These are phyloP conservation scores for Bufo bufo DNA, from an alignment of 2,113 vertebrate species.

Conservation along the genomic window DNA sequence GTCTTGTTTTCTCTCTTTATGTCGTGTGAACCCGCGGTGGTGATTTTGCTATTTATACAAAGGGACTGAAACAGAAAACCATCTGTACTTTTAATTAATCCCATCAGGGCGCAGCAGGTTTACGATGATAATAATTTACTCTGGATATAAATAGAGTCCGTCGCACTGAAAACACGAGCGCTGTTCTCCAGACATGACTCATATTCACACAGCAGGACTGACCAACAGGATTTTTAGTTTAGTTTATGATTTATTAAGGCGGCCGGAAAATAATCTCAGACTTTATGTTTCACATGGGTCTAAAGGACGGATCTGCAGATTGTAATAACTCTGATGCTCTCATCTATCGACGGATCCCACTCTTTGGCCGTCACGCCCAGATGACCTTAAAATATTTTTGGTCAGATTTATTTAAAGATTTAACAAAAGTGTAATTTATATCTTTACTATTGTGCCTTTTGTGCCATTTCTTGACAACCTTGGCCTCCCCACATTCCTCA, in stretches of 20 bases:
- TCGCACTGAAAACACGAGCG: slow-evolving; percentile 17
- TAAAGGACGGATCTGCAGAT: neutral
- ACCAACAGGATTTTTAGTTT: slow-evolving; percentile 1
- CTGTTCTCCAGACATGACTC: slow-evolving; percentile 32
- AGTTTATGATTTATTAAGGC: neutral
- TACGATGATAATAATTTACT: slow-evolving; percentile 39
- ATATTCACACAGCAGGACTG: neutral
- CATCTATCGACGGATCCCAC: too few species aligned
- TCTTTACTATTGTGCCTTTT: neutral
- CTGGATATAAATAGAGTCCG: slow-evolving; percentile 34
- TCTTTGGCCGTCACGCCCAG: too few species aligned
- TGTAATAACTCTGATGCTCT: neutral
- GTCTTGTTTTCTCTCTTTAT: neutral
- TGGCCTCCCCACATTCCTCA: neutral
- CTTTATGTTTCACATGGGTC: neutral
- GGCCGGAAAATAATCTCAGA: neutral
- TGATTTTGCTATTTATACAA: slow-evolving; percentile 35
- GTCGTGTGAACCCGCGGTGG: neutral
- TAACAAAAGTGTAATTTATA: too few species aligned
- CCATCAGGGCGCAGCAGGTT: slow-evolving; percentile 36
- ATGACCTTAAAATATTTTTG: too few species aligned
- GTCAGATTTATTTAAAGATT: too few species aligned
- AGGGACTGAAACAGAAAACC: slow-evolving; percentile 6
- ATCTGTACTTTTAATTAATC: slow-evolving; percentile 36
- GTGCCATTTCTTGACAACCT: neutral